Percentiles rank a stretch among this genome's conserved stretches.
Conservation (phyloP, 2,888 invertebrate genomes). For the Dascillus cervinus region DNA sequence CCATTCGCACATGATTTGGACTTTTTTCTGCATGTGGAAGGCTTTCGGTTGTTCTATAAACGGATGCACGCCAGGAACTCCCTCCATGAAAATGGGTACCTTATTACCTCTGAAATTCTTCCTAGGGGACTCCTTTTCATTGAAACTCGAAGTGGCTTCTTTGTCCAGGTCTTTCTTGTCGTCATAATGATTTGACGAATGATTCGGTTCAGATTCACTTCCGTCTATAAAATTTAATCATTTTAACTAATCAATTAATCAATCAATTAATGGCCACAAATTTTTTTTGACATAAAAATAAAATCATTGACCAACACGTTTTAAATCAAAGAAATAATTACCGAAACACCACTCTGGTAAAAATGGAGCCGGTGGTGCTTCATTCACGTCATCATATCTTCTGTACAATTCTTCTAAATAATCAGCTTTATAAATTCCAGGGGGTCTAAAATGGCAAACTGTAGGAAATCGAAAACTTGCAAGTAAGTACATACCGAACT, state of each 20-base stretch:
- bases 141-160: no score
- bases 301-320: no score
- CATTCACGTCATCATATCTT: slow-evolving; percentile 68
- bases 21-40: slow-evolving; percentile 59
- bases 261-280: slow-evolving; percentile 3
- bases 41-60: slow-evolving; percentile 55
- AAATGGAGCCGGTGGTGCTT: slow-evolving; percentile 63
- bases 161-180: no score
- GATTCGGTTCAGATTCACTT: no score
- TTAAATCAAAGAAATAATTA: no score
- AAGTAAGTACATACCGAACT: slow-evolving; percentile 55
- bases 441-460: slow-evolving; percentile 54
- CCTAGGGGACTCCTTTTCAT: slow-evolving; percentile 1
- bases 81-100: slow-evolving; percentile 76
- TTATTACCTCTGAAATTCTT: slow-evolving; percentile 30
- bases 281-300: no score
- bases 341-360: slow-evolving; percentile 85
- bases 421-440: slow-evolving; percentile 96
- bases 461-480: no score
- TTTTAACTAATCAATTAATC: slow-evolving; percentile 6
- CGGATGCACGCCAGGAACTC: slow-evolving; percentile 69
- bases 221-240: slow-evolving; percentile 8
- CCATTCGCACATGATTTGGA: slow-evolving; percentile 79
- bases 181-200: no score
- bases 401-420: slow-evolving; percentile 83